Evolutionary conservation across 2,797 vertebrate species (phyloP).

Genomic region (Labeo calbasu): DNA sequence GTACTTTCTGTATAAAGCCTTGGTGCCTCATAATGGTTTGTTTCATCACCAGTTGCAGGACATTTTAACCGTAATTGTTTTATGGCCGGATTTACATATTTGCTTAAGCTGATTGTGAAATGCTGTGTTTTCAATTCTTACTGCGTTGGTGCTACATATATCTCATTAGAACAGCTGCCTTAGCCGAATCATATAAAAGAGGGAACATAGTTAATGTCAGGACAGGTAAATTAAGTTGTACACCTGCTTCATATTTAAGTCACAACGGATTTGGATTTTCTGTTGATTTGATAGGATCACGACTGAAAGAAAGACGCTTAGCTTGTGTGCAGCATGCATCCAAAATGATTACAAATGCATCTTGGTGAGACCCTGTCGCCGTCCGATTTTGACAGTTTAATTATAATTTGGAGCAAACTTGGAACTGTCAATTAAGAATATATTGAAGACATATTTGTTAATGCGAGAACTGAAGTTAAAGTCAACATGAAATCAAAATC

Average conservation of each 20-base stretch:
- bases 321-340: not conserved
- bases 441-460: not conserved
- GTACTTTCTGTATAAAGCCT: not conserved
- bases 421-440: not conserved
- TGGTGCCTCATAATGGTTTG: constrained; percentile 22
- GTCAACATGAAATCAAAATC: not conserved
- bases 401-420: not conserved
- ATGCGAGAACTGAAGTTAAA: not conserved
- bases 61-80: constrained; percentile 14
- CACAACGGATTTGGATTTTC: constrained; percentile 19
- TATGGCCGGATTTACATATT: constrained; percentile 38
- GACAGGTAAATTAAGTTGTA: not conserved
- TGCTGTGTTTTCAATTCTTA: constrained; percentile 10
- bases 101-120: constrained; percentile 43
- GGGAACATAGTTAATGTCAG: constrained; percentile 10
- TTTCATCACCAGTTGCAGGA: constrained; percentile 42
- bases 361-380: not conserved
- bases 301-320: not conserved
- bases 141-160: constrained; percentile 2
- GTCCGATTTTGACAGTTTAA: not conserved
- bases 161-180: constrained; percentile 44
- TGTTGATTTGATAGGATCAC: constrained; percentile 11
- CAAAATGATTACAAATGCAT: not conserved
- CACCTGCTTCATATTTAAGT: not conserved
- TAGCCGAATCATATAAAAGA: constrained; percentile 5